phyloP scores from a whole-genome alignment of 2,888 invertebrate species.

The Drosophila anomalata region DNA sequence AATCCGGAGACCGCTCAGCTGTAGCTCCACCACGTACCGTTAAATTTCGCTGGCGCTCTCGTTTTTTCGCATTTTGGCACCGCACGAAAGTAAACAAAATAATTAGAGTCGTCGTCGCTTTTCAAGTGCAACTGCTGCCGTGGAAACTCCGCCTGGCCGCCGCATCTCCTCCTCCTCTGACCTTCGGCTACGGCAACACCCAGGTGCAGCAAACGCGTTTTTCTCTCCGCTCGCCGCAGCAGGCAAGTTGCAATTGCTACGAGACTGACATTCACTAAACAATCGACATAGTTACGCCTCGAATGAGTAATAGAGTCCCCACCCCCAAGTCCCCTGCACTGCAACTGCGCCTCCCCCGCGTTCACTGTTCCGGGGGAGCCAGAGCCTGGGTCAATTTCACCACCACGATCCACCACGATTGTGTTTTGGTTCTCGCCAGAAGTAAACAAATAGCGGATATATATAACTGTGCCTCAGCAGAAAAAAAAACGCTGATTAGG shows the following conservation, averaged over 20 bases:
- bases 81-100: slow-evolving; percentile 70
- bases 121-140: slow-evolving; percentile 33
- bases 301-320: slow-evolving; percentile 60
- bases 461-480: slow-evolving; percentile 64
- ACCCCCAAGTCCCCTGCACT: slow-evolving; percentile 18
- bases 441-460: slow-evolving; percentile 36
- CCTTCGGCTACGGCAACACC: slow-evolving; percentile 60
- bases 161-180: slow-evolving; percentile 43
- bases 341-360: slow-evolving; percentile 57
- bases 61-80: slow-evolving; percentile 57
- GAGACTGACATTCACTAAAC: slow-evolving; percentile 77
- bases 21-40: slow-evolving; percentile 48
- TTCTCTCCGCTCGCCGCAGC: slow-evolving; percentile 23
- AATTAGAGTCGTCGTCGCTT: slow-evolving; percentile 65
- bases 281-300: slow-evolving; percentile 58
- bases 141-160: slow-evolving; percentile 29
- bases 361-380: slow-evolving; percentile 67
- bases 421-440: slow-evolving; percentile 10
- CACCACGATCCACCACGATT: too few relatives aligned
- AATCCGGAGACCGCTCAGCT: not conserved
- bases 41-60: slow-evolving; percentile 65
- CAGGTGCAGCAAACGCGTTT: slow-evolving; percentile 55
- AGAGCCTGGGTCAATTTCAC: slow-evolving; percentile 54
- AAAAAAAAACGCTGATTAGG: slow-evolving; percentile 60
- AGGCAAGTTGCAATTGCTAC: slow-evolving; percentile 58